Percentiles rank a stretch among this genome's conserved stretches.
Evolutionary conservation across 1,140 invertebrate genomes (phyloP).

Genomic region (Hylaeus volcanicus): DNA sequence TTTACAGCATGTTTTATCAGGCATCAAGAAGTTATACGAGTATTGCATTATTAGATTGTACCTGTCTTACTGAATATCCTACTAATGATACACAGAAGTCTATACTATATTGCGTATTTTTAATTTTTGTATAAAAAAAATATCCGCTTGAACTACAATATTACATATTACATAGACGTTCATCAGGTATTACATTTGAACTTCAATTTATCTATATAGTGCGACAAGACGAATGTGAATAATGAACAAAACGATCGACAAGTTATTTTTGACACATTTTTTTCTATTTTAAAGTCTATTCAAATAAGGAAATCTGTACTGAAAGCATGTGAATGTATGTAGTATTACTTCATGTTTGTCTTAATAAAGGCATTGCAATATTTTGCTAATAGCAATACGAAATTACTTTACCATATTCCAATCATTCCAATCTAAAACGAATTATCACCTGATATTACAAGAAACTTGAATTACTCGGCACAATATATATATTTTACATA

Average conservation of each 20-base stretch:
- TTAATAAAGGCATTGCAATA: slow-evolving; percentile 12
- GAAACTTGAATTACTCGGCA: not conserved
- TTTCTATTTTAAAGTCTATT: not conserved
- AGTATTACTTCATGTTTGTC: not conserved
- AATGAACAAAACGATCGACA: slow-evolving; percentile 53
- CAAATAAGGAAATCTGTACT: slow-evolving; percentile 20
- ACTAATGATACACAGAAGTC: slow-evolving; percentile 33
- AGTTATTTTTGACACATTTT: not conserved
- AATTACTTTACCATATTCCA: slow-evolving; percentile 1
- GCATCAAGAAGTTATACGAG: slow-evolving; percentile 48
- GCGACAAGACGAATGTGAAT: slow-evolving; percentile 55
- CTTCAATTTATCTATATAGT: slow-evolving; percentile 17
- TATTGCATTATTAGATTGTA: slow-evolving; percentile 53
- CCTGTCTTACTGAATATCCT: slow-evolving; percentile 30
- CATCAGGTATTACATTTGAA: slow-evolving; percentile 51
- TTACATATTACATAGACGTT: slow-evolving; percentile 50
- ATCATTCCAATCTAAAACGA: not conserved
- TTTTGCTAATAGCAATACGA: not conserved
- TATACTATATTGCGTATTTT: slow-evolving; percentile 33
- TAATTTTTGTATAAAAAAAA: slow-evolving; percentile 53
- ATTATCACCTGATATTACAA: not conserved
- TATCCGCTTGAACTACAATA: slow-evolving; percentile 49
- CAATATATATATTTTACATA: not conserved
- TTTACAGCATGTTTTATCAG: slow-evolving; percentile 44
- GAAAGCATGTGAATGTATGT: slow-evolving; percentile 5